These are phyloP conservation scores for Hypothenemus hampei DNA, from an alignment of 1,140 invertebrate species.

Conservation along the genomic window DNA sequence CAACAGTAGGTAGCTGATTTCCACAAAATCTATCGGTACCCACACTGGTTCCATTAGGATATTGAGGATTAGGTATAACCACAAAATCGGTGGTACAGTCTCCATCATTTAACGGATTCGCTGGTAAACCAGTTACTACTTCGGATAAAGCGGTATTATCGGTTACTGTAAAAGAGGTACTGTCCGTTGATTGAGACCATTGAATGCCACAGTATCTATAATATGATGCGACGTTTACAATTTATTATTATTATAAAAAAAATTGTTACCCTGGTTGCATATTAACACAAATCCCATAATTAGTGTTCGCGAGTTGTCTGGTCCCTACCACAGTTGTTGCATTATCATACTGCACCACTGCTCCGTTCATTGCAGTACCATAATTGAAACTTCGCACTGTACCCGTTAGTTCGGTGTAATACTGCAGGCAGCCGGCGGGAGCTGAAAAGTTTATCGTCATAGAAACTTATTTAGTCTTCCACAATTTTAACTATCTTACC, in stretches of 20 bases:
- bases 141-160: conserved; percentile 47
- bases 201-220: conserved; percentile 57
- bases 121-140: conserved; percentile 42
- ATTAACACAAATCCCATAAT: conserved; percentile 70
- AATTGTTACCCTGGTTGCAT: conserved; percentile 52
- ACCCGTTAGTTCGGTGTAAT: conserved; percentile 59
- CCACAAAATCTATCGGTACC: conserved; percentile 69
- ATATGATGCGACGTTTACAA: neutral
- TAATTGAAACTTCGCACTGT: conserved; percentile 75
- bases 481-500: conserved; percentile 49
- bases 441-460: conserved; percentile 53
- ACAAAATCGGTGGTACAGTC: conserved; percentile 66
- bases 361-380: conserved; percentile 53
- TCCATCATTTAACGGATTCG: neutral
- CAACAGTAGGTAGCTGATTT: conserved; percentile 59
- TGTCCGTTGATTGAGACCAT: conserved; percentile 52
- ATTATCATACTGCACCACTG: conserved; percentile 40
- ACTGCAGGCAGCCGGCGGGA: conserved; percentile 75
- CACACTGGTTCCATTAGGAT: conserved; percentile 44
- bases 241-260: neutral
- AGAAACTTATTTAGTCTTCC: too few relatives aligned
- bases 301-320: conserved; percentile 65
- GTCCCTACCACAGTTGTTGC: conserved; percentile 51
- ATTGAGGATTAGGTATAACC: conserved; percentile 63
- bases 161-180: conserved; percentile 65